Conservation (phyloP, 2,888 invertebrate genomes). For the Lepidonotus clava region DNA sequence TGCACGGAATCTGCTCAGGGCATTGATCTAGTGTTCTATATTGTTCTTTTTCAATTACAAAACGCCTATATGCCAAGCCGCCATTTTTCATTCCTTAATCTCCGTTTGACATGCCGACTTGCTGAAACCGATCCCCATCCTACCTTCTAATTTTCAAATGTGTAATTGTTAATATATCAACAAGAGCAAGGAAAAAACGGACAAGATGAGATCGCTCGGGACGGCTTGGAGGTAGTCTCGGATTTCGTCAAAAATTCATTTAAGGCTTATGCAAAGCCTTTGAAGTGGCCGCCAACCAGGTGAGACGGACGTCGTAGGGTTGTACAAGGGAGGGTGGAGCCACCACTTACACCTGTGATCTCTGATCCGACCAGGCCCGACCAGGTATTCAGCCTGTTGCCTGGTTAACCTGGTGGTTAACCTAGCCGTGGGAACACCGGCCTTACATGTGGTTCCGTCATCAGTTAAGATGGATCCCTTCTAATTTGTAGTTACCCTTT, state of each 20-base stretch:
- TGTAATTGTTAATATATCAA: slow-evolving; percentile 52
- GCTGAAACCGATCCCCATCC: slow-evolving; percentile 10
- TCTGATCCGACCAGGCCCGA: background rate
- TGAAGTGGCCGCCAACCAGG: background rate
- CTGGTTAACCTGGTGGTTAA: background rate
- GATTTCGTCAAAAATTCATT: slow-evolving; percentile 43
- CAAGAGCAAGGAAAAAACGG: background rate
- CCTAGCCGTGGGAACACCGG: background rate
- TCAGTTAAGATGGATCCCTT: background rate
- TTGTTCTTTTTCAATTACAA: slow-evolving; percentile 38
- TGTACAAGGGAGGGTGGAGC: background rate
- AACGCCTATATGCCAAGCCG: background rate
- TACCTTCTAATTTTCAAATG: slow-evolving; percentile 40
- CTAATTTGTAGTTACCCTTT: background rate
- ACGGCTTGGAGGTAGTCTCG: slow-evolving; percentile 6
- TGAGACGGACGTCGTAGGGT: background rate
- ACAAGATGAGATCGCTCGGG: background rate
- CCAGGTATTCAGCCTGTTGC: background rate
- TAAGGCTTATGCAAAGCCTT: background rate
- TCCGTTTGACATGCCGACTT: slow-evolving; percentile 20
- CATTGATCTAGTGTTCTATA: background rate
- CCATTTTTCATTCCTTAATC: slow-evolving; percentile 12
- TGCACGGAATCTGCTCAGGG: background rate
- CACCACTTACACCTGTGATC: background rate
- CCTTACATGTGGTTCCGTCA: background rate